Evolutionary conservation across 2,888 invertebrate genomes (phyloP), one percentile per base, ranked within the genome.

Genomic region (Fragum whitleyi): DNA sequence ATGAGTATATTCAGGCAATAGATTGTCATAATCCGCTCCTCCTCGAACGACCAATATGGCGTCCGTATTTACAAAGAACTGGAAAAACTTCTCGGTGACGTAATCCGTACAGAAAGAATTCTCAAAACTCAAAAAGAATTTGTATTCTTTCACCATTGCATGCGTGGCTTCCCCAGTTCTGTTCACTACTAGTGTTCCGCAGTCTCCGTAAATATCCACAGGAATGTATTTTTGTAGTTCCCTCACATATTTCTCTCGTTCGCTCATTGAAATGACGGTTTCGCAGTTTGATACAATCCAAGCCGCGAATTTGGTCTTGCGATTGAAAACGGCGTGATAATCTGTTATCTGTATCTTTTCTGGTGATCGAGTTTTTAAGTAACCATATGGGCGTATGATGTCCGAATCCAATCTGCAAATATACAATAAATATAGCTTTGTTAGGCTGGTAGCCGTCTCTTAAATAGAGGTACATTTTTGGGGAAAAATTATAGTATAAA

Each of bases 21-120:
- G 19, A 23, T 39, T n/a, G 9, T 36, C 71, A 42, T 77, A 77
- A 55, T 77, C 39, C 2, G 71, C 77, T 6, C 77, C 77, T 26
- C 77, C 77, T 26, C 77, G 70, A 3, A 36, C 65, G 19, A 72
- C 59, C 19, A 71, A 32, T 23, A 75, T 14, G 6, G 59, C 55
- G 29, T 79, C 72, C 14, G 19, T 19, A n/a, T n/a, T 36, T 2
- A 9, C 7, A n/a, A 32, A 32, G 9, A 26, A 23, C 2, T 29
- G 2, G 36, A 55, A 70, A n/a, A 70, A 70, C 55, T 70, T 70
- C 70, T 70, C 70, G 14, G 70, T 55, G 19, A 70, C 70, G 29
- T 70, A 70, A 53, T 55, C 53, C 2, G 19, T 5, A 23, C 70
- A 70, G 16, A 70, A 32, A n/a, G 70, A 70, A n/a, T 70, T 70